Percentiles rank a stretch among this genome's conserved stretches.
Conservation (phyloP, 2,797 vertebrate species). For the Dryobates pubescens region DNA sequence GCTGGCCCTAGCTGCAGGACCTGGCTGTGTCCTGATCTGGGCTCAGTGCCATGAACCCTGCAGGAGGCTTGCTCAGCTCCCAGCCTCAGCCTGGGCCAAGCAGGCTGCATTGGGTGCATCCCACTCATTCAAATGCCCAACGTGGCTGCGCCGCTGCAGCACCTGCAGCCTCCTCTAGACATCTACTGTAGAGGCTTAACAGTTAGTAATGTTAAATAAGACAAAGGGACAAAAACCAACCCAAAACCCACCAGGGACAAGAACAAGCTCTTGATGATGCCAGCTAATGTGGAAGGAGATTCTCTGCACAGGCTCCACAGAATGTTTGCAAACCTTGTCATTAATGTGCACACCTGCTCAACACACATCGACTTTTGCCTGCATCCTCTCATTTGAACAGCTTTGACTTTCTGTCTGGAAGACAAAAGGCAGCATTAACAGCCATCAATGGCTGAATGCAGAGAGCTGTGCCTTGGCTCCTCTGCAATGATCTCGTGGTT, state of each 20-base stretch:
- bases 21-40: background rate
- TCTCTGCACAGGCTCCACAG: constrained; percentile 33
- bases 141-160: accelerated
- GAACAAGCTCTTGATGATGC: background rate
- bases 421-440: constrained; percentile 77
- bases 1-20: accelerated
- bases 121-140: background rate
- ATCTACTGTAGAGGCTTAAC: background rate
- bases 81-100: background rate
- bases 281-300: constrained; percentile 18
- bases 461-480: constrained; percentile 66
- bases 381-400: constrained; percentile 77
- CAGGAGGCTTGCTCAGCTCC: background rate
- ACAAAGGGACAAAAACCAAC: background rate
- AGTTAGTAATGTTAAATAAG: constrained; percentile 17
- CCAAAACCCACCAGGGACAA: background rate
- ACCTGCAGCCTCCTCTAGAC: background rate
- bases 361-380: constrained; percentile 74
- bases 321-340: constrained; percentile 65
- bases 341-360: constrained; percentile 71
- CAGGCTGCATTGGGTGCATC: background rate
- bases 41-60: background rate
- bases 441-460: constrained; percentile 70
- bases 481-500: constrained; percentile 65
- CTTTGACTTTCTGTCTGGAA: constrained; percentile 81